Conservation (phyloP, 2,888 invertebrate species). For the Trichogramma evanescens region DNA sequence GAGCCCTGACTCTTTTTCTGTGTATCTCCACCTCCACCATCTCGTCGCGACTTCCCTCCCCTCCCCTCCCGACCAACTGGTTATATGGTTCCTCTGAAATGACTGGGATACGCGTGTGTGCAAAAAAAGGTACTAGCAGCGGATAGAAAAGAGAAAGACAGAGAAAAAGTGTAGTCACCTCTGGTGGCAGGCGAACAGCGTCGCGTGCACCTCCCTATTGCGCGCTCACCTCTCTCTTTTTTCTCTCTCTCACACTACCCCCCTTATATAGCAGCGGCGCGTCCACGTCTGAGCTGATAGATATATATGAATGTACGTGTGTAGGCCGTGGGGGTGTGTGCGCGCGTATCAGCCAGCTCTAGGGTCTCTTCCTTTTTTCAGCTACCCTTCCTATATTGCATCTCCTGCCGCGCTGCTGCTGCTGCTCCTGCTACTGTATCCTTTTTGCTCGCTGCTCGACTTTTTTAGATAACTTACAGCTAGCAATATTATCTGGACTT, state of each 20-base stretch:
- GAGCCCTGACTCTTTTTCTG: slow-evolving; percentile 36
- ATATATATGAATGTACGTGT: no score
- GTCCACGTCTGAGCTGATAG: no score
- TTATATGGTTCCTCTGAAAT: slow-evolving; percentile 24
- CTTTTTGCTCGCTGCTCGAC: no score
- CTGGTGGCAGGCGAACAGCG: background rate
- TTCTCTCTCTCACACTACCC: slow-evolving; percentile 1
- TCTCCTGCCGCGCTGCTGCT: background rate
- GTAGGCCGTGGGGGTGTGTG: no score
- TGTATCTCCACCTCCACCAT: slow-evolving; percentile 37
- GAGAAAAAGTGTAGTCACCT: slow-evolving; percentile 6
- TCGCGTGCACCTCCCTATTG: slow-evolving; percentile 22
- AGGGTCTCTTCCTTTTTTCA: no score
- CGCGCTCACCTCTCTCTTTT: slow-evolving; percentile 8
- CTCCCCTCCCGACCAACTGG: slow-evolving; percentile 22
- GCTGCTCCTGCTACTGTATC: background rate
- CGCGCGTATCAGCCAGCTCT: no score
- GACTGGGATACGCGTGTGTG: background rate
- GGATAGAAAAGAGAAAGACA: slow-evolving; percentile 1
- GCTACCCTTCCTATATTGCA: no score
- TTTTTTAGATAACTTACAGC: no score
- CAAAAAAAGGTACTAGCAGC: no score
- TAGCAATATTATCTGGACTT: no score
- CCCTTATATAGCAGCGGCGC: background rate
- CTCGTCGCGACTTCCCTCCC: slow-evolving; percentile 29